Evolutionary conservation across 2,888 invertebrate genomes (phyloP).

Genomic region (Tubulanus polymorphus): DNA sequence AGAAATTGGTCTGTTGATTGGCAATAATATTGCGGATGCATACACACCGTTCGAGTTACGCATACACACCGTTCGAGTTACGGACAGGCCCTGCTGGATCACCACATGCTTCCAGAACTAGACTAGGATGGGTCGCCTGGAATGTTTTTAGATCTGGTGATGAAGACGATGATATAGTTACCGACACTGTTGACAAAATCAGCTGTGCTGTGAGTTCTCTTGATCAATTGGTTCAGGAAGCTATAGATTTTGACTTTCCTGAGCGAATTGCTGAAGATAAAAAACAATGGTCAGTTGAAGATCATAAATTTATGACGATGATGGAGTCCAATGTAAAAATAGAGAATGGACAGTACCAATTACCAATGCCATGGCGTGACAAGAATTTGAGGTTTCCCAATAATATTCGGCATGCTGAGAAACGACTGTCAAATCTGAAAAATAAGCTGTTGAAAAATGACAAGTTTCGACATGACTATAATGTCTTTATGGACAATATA

Average conservation of each 20-base stretch:
- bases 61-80: neutral
- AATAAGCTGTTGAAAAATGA: neutral
- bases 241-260: neutral
- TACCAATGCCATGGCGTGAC: neutral
- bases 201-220: neutral
- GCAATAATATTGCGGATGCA: neutral
- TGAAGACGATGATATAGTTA: no score
- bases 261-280: neutral
- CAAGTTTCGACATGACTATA: neutral
- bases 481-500: neutral
- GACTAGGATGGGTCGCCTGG: slow-evolving; percentile 4
- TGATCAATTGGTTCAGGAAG: neutral
- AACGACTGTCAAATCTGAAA: neutral
- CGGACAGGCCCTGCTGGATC: slow-evolving; percentile 1
- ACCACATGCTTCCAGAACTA: slow-evolving; percentile 4
- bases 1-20: slow-evolving; percentile 1
- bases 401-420: neutral
- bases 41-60: no score
- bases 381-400: neutral
- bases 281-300: neutral
- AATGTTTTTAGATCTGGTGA: neutral
- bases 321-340: neutral
- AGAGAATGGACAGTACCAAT: neutral
- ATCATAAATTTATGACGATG: neutral
- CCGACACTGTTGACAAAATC: no score